phyloP scores from a whole-genome alignment of 2,797 vertebrate genomes.

The Parauchenoglanis punctatus region DNA sequence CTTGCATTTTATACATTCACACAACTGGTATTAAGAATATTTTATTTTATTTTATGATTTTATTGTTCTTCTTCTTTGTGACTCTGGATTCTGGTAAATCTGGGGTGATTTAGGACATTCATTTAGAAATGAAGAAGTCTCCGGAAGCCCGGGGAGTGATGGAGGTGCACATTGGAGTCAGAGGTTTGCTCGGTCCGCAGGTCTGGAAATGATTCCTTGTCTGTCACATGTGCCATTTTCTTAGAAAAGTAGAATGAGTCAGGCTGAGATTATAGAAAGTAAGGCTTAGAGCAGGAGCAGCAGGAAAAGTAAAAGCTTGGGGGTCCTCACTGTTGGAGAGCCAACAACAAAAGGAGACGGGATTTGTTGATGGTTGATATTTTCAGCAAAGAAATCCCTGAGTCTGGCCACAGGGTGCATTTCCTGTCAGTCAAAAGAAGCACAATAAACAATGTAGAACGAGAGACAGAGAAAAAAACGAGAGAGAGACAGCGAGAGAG shows the following conservation, averaged over 20 bases:
- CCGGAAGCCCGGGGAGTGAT: background rate
- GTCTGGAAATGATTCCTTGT: constrained; percentile 9
- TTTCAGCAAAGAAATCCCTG: constrained; percentile 7
- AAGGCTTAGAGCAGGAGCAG: constrained; percentile 17
- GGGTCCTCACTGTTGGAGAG: constrained; percentile 23
- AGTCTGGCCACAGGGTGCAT: constrained; percentile 22
- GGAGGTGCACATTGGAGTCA: background rate
- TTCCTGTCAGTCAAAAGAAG: constrained; percentile 6
- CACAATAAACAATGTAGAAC: constrained; percentile 7
- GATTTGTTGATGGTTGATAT: constrained; percentile 31
- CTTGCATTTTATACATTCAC: background rate
- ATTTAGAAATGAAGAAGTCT: background rate
- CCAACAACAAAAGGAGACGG: background rate
- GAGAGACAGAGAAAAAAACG: constrained; percentile 22
- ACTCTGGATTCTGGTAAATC: background rate
- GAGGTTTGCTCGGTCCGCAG: background rate
- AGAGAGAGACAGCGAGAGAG: background rate
- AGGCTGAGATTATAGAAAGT: constrained; percentile 29
- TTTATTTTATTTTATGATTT: background rate
- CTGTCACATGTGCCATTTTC: constrained; percentile 18
- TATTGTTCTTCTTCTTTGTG: background rate
- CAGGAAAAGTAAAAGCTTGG: constrained; percentile 27
- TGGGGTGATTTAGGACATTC: background rate
- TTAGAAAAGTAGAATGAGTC: constrained; percentile 29
- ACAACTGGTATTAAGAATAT: background rate